A percentile compares a stretch with the other conserved stretches of the same genome.
These are phyloP conservation scores for Drosophila histrio DNA, from an alignment of 2,888 invertebrate genomes.

Conservation along the genomic window DNA sequence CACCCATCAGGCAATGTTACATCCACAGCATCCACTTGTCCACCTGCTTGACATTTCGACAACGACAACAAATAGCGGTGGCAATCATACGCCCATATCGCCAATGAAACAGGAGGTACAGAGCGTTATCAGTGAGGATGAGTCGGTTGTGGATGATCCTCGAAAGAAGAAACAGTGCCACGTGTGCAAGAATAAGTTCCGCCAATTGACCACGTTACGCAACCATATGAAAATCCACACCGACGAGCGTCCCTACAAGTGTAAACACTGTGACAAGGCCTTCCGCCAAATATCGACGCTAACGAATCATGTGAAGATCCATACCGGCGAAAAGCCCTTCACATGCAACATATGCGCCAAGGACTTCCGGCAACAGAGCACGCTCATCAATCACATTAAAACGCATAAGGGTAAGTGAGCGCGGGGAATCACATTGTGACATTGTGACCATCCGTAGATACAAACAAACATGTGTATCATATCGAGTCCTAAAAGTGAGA, in stretches of 20 bases:
- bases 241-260: constrained; percentile 81
- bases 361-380: constrained; percentile 82
- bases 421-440: not conserved
- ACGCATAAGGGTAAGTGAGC: constrained; percentile 81
- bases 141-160: constrained; percentile 79
- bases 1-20: constrained; percentile 82
- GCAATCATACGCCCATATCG: constrained; percentile 78
- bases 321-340: constrained; percentile 81
- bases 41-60: constrained; percentile 81
- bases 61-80: constrained; percentile 75
- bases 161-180: constrained; percentile 82
- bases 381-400: constrained; percentile 82
- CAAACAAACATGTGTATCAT: too few relatives aligned
- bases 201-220: constrained; percentile 81
- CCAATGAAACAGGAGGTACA: constrained; percentile 81
- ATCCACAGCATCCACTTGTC: constrained; percentile 81
- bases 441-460: too few relatives aligned
- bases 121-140: constrained; percentile 77
- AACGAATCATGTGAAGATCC: constrained; percentile 81
- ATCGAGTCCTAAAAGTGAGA: too few relatives aligned
- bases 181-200: constrained; percentile 82
- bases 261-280: constrained; percentile 81
- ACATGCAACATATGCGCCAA: constrained; percentile 82
- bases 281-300: constrained; percentile 82
- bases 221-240: constrained; percentile 83